These are phyloP conservation scores for Stylophora pistillata DNA, from an alignment of 64 coral and sea anemone genomes.

Conservation along the genomic window DNA sequence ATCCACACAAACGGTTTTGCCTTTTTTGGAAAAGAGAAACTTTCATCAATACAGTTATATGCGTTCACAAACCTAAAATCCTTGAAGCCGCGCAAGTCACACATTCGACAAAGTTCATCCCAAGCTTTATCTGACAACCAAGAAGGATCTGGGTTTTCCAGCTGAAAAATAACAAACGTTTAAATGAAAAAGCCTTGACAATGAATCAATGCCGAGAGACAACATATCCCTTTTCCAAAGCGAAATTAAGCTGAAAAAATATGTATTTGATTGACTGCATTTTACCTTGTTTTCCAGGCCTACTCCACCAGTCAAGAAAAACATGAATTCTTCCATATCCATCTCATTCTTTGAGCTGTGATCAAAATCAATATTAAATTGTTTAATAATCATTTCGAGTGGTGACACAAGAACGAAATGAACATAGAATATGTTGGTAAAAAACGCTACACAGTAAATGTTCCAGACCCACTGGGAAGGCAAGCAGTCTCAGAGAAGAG, in stretches of 20 bases:
- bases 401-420: background rate
- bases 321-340: constrained; percentile 96
- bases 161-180: constrained; percentile 31
- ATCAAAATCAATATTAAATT: too few species aligned
- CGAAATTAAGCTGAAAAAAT: too few species aligned
- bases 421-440: background rate
- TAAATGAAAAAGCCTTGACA: background rate
- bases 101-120: constrained; percentile 99
- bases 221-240: too few species aligned
- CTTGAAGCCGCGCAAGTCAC: constrained; percentile 88
- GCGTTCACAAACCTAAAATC: constrained; percentile 76
- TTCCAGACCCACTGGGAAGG: too few species aligned
- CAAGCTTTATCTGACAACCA: constrained; percentile 97
- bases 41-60: background rate
- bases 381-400: too few species aligned
- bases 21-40: background rate
- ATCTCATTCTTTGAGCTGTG: constrained; percentile 88
- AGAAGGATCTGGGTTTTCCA: constrained; percentile 95
- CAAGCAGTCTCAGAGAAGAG: too few species aligned
- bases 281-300: constrained; percentile 97
- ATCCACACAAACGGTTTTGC: background rate
- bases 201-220: background rate
- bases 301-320: constrained; percentile 97
- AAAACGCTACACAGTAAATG: too few species aligned
- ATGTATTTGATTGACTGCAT: background rate